phyloP scores from a whole-genome alignment of 2,113 vertebrate species.

The Fregata magnificens region DNA sequence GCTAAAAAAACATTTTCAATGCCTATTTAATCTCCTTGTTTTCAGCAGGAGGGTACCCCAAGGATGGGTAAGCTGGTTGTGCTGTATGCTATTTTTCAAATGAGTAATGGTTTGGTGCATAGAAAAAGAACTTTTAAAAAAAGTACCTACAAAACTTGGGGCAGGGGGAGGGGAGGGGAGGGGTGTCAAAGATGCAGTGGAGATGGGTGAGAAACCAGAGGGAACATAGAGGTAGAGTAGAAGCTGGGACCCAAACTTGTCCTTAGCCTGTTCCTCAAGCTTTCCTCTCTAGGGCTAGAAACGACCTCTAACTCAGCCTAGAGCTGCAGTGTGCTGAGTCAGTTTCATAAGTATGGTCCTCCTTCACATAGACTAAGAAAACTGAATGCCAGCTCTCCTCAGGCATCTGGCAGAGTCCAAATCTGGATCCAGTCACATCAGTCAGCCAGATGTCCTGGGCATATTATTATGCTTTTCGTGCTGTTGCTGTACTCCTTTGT shows the following conservation, averaged over 20 bases:
- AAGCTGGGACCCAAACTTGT: neutral
- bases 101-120: neutral
- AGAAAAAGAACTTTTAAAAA: neutral
- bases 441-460: neutral
- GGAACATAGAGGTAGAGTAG: neutral
- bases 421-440: neutral
- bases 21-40: neutral
- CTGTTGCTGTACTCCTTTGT: neutral
- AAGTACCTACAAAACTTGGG: neutral
- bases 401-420: neutral
- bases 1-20: neutral
- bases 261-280: neutral
- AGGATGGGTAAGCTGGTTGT: neutral
- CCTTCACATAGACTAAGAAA: neutral
- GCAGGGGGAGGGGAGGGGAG: fast-evolving
- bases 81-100: neutral
- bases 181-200: neutral
- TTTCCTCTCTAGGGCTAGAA: neutral
- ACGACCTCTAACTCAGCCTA: neutral
- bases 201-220: neutral
- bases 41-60: neutral
- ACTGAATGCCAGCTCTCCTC: neutral
- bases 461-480: neutral
- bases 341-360: neutral
- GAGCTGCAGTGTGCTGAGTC: neutral